Percentiles rank a stretch among this genome's conserved stretches.
phyloP scores from a whole-genome alignment of 2,113 vertebrate genomes.

The Phoxinus phoxinus region DNA sequence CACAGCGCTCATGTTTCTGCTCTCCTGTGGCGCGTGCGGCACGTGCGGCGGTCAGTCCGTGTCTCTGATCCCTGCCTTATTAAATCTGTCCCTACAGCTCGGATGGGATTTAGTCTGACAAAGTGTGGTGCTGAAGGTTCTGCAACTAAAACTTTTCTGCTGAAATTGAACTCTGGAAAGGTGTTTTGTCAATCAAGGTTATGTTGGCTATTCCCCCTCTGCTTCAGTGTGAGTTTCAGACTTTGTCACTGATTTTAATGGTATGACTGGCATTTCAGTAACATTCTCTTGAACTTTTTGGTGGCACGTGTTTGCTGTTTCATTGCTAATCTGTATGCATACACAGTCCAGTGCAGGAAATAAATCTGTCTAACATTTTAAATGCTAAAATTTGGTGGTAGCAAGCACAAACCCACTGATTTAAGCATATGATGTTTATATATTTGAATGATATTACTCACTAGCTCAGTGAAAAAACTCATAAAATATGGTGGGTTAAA shows the following conservation, averaged over 20 bases:
- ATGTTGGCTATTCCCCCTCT: neutral
- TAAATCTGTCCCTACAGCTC: slow-evolving; percentile 39
- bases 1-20: slow-evolving; percentile 38
- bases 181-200: slow-evolving; percentile 35
- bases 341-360: neutral
- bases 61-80: slow-evolving; percentile 34
- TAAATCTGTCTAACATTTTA: slow-evolving; percentile 5
- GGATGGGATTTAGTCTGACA: slow-evolving; percentile 24
- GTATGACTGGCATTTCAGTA: slow-evolving; percentile 38
- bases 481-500: no score
- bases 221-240: neutral
- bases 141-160: slow-evolving; percentile 37
- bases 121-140: slow-evolving; percentile 31
- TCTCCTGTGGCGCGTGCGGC: slow-evolving; percentile 17
- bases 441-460: neutral
- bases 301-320: slow-evolving; percentile 21
- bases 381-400: neutral
- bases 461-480: neutral
- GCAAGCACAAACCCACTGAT: neutral
- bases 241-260: slow-evolving; percentile 30
- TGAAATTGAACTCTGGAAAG: slow-evolving; percentile 36
- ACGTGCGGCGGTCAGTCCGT: slow-evolving; percentile 23
- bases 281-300: slow-evolving; percentile 37
- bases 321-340: slow-evolving; percentile 28
- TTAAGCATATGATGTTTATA: neutral